Evolutionary conservation across 2,888 invertebrate species (phyloP), one percentile per base, ranked within the genome.

Genomic region (Aleiodes testaceus): DNA sequence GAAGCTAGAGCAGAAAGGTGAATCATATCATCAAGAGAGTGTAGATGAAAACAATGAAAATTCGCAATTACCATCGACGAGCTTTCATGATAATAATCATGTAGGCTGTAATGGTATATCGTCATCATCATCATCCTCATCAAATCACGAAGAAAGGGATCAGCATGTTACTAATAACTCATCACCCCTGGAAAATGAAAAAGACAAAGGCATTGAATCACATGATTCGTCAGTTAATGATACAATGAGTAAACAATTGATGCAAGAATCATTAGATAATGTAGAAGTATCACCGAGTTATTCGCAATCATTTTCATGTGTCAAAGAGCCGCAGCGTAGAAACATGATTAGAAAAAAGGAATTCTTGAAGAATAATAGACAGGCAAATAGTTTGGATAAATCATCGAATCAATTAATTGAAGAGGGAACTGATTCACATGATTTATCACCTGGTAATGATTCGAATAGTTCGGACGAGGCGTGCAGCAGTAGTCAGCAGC

Each of bases 221-320:
- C 53, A 45, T 64, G 36, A 55, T 4, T 45, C 18, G 16, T 49
- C 59, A 49, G 45, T 52, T 18, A 47, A 45, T 65, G 55, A 26
- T 52, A n/a, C 65, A 65, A 66, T 45, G 47, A 81, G 78, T 45
- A 80, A 79, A 49, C 75, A 75, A 66, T 79, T 80, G 20, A 50
- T 80, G 49, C 73, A 75, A 9, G 72, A 66, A 61, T 52, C 70
- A 2, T 47, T 65, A 12, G 61, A 72, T 7, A 74, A 67, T 72
- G 66, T 66, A 9, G 73, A 74, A 30, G 72, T 75, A 45, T 77
- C 77, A 6, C 74, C 75, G 49, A 77, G 76, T 59, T 77, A 68
- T 52, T 75, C 72, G 45, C 74, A 74, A 66, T 76, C 75, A 52
- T 72, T 63, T 59, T 70, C 36, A 26, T 69, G 9, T 36, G 45